Base-by-base conservation (phyloP, 2,888 invertebrate genomes). In the Capitulum mitella region DNA sequence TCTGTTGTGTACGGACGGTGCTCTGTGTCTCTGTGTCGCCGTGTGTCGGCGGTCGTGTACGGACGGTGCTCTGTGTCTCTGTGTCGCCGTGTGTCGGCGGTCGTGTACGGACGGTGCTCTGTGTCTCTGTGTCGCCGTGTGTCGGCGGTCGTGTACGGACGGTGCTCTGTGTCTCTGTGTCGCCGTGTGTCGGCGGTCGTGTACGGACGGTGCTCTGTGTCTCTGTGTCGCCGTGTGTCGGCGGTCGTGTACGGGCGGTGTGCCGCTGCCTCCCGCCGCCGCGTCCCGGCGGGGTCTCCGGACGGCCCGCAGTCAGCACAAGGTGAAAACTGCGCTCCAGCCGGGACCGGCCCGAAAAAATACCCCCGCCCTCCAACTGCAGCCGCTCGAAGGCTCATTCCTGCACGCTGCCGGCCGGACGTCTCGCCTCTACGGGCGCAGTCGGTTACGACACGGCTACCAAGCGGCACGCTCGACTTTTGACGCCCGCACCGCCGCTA, bases 401-500 rank as follows among this genome's bases (percentile, higher is more conserved):
- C 3, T 16, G 64, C 64, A 16, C 64, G 64, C 64, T 19, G 32
- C 64, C 34, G 34, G 14, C 3, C 64, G 32, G 14, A 37, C 29
- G 29, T 6, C 26, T 70, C 70, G 40, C 37, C 70, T 1, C 40
- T 70, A 70, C 26, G 26, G 70, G 37, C 37, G 3, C 34, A 70
- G 70, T 40, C 70, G 22, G 37, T 40, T 70, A 29, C 70, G 70
- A 40, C 70, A 70, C 70, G 34, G 70, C 70, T 70, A 40, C 70
- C 40, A 22, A 29, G 70, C 40, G 70, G 70, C 10, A 8, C 70
- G 70, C 70, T 40, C 70, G 70, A 70, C 26, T 70, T 70, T 26
- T 70, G 70, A 37, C 70, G 40, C 70, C 70, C 37, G 22, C 40
- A 26, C 70, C 19, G 70, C 70, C 70, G 70, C 70, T 70, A 70